phyloP scores from a whole-genome alignment of 2,888 invertebrate genomes.

The Pristionchus exspectatus region DNA sequence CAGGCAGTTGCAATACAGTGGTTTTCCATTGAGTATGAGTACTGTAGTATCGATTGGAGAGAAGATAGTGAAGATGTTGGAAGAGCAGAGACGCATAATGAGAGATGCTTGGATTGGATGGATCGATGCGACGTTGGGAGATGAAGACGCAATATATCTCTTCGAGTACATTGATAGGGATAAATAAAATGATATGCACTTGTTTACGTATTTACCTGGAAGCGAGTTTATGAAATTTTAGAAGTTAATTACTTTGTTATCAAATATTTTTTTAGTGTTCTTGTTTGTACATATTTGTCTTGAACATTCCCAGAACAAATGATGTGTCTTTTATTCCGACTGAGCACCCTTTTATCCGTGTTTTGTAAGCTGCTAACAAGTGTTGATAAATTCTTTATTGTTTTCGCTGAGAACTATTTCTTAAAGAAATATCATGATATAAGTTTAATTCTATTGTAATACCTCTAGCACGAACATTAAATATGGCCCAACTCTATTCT shows the following conservation, averaged over 20 bases:
- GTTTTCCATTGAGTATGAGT: conserved; percentile 2
- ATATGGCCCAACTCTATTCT: neutral
- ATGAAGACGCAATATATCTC: neutral
- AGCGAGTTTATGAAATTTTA: neutral
- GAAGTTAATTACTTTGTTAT: neutral
- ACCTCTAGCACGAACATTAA: neutral
- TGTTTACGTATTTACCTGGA: neutral
- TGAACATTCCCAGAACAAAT: neutral
- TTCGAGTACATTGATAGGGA: conserved; percentile 33
- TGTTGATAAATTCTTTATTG: neutral
- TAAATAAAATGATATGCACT: neutral
- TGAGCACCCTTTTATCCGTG: neutral
- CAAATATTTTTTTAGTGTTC: neutral
- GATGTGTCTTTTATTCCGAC: neutral
- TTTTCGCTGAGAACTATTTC: neutral
- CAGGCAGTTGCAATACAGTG: conserved; percentile 14
- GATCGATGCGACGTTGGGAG: neutral
- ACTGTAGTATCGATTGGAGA: conserved; percentile 1
- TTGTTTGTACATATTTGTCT: neutral
- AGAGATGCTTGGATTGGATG: conserved; percentile 15
- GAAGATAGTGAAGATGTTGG: neutral
- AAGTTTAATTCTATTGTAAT: neutral
- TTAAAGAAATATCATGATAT: neutral
- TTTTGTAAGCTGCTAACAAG: neutral
- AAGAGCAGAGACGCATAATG: neutral